Base-by-base conservation (phyloP, 2,888 invertebrate genomes). In the Hofmannophila pseudospretella region DNA sequence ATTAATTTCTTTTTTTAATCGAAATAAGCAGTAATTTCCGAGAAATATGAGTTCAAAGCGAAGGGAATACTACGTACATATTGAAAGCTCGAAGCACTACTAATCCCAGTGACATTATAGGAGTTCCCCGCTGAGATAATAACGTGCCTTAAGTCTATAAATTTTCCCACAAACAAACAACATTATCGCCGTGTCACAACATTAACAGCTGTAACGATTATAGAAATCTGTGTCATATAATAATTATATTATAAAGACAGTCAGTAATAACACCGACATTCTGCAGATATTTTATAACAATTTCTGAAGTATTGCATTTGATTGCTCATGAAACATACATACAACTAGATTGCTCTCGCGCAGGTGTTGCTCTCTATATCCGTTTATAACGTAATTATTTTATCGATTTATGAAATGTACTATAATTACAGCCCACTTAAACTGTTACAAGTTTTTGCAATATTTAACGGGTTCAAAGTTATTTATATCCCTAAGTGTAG, bases 281-380 rank as follows among this genome's bases (percentile, higher is more conserved):
- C 34, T 39, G 51, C 45, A 53, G 55, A 57, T 53, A 66, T 66
- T 60, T 63, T 47, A 25, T 16, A 23, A 56, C 48, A 51, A 60
- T 67, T 66, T 54, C 47, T 20, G 53, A 57, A 44, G 47, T 51
- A 63, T 60, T 63, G 54, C 57, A 51, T 45, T 58, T 67, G 71
- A 76, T 76, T 70, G 68, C 60, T 66, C 61, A 73, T 76, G 63
- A 70, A 71, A 69, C 49, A 71, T 64, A 54, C 60, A 71, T 68
- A 55, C 52, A 11, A 11, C 11, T 11, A 48, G 58, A 61, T 59
- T 59, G 58, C 58, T 51, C 37, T 41, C 47, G 45, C 52, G 57
- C 72, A 69, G 69, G 70, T 69, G 67, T 63, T 16, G 28, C 20
- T 34, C 44, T 42, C 42, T 52, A 45, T 51, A 61, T 65, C 62